These are phyloP conservation scores for Macroglossus sobrinus DNA, from an alignment of 2,113 vertebrate species.

Conservation along the genomic window DNA sequence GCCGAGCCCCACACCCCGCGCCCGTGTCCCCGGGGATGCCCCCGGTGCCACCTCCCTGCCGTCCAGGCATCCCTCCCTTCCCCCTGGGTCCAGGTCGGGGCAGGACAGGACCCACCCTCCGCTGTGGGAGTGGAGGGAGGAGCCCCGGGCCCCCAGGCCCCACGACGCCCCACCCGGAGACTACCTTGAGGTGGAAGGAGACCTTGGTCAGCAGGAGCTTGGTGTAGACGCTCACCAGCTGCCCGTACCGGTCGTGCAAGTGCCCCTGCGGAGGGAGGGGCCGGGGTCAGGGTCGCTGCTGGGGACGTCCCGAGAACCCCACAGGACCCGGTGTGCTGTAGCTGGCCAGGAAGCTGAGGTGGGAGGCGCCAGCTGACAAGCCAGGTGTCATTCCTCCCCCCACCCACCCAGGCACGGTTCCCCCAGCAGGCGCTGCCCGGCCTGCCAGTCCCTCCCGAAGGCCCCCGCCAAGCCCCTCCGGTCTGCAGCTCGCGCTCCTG, in stretches of 20 bases:
- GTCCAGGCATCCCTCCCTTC: not conserved
- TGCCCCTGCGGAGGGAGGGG: conserved; percentile 84
- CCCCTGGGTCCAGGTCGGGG: not conserved
- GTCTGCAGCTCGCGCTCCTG: not conserved
- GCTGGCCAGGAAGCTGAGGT: not conserved
- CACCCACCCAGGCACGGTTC: not conserved
- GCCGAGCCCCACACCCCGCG: rapidly evolving
- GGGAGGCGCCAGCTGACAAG: not conserved
- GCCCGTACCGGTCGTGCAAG: conserved; percentile 92
- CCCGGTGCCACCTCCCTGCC: rapidly evolving
- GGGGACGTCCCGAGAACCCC: rapidly evolving
- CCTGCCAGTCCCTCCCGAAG: too few relatives aligned
- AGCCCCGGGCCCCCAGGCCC: not conserved
- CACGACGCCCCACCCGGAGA: rapidly evolving
- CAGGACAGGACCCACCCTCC: not conserved
- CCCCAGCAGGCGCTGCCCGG: not conserved
- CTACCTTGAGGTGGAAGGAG: conserved; percentile 94
- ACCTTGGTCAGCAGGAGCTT: conserved; percentile 93
- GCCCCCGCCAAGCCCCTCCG: not conserved
- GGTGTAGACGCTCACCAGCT: conserved; percentile 90
- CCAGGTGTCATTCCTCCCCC: rapidly evolving
- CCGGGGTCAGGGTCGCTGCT: not conserved
- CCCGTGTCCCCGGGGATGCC: rapidly evolving
- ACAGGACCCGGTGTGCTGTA: rapidly evolving
- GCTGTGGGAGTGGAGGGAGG: rapidly evolving